Percentiles rank a stretch among this genome's conserved stretches.
phyloP scores from a whole-genome alignment of 2,113 vertebrate species.

The Stigmatopora nigra region DNA sequence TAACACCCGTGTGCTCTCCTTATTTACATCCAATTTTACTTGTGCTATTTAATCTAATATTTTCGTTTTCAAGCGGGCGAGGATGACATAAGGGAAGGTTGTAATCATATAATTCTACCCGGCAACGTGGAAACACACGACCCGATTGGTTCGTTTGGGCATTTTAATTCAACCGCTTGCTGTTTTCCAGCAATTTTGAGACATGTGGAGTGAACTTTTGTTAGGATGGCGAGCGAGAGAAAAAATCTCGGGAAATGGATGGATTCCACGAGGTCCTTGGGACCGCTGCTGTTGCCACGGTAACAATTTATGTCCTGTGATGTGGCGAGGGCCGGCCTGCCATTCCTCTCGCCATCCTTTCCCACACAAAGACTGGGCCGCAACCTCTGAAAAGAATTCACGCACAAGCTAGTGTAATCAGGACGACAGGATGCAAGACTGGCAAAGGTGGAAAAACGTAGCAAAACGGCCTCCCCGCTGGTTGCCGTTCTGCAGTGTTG shows the following conservation, averaged over 20 bases:
- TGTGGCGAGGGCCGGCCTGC: constrained; percentile 21
- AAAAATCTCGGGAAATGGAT: neutral
- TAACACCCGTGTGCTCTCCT: no score
- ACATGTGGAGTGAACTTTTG: neutral
- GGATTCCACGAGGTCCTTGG: constrained; percentile 29
- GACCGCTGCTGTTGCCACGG: constrained; percentile 42
- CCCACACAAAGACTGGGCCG: neutral
- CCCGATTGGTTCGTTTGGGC: neutral
- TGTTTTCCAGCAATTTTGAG: neutral
- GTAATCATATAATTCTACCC: neutral
- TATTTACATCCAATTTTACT: no score
- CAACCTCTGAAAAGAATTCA: neutral
- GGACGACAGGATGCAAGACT: neutral
- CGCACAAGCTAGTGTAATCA: neutral
- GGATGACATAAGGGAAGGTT: neutral
- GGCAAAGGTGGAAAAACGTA: constrained; percentile 9
- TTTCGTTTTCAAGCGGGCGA: no score
- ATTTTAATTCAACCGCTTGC: neutral
- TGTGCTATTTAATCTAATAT: no score
- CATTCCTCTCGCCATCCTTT: neutral
- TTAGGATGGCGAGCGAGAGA: neutral
- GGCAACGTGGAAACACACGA: constrained; percentile 38
- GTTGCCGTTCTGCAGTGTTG: constrained; percentile 27
- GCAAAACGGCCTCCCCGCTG: neutral
- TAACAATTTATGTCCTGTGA: constrained; percentile 51